Conservation (phyloP, 2,113 vertebrate genomes). For the Cyanoderma ruficeps region DNA sequence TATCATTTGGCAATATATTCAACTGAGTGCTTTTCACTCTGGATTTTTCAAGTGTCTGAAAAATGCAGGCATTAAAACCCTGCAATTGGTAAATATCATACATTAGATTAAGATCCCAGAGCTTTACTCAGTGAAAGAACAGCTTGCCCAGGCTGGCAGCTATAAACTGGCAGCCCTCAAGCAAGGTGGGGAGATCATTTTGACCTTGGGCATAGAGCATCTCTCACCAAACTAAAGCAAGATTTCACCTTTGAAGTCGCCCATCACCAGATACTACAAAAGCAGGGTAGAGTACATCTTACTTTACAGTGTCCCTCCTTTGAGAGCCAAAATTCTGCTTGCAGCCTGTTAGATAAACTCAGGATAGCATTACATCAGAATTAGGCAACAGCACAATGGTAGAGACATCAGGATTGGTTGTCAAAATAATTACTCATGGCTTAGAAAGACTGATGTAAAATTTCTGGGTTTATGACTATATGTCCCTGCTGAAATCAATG, state of each 20-base stretch:
- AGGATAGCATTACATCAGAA: background rate
- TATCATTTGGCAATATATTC: background rate
- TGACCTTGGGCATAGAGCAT: background rate
- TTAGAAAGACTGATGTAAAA: background rate
- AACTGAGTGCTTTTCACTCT: background rate
- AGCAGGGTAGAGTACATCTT: background rate
- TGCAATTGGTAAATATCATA: background rate
- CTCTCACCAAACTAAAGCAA: background rate
- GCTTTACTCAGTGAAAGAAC: background rate
- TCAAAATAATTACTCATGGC: background rate
- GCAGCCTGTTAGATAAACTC: background rate
- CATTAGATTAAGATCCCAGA: background rate
- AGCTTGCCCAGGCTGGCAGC: background rate
- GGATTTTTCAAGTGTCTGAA: slow-evolving; percentile 9
- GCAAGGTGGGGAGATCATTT: background rate
- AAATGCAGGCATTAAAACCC: background rate
- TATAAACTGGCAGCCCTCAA: background rate
- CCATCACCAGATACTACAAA: background rate
- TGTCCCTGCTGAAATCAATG: background rate
- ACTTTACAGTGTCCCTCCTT: background rate
- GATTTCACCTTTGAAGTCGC: background rate
- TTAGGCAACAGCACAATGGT: background rate
- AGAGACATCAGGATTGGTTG: background rate
- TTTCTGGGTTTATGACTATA: background rate
- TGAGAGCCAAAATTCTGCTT: background rate